Conservation (phyloP, 2,797 vertebrate species). For the Hydrolagus colliei region DNA sequence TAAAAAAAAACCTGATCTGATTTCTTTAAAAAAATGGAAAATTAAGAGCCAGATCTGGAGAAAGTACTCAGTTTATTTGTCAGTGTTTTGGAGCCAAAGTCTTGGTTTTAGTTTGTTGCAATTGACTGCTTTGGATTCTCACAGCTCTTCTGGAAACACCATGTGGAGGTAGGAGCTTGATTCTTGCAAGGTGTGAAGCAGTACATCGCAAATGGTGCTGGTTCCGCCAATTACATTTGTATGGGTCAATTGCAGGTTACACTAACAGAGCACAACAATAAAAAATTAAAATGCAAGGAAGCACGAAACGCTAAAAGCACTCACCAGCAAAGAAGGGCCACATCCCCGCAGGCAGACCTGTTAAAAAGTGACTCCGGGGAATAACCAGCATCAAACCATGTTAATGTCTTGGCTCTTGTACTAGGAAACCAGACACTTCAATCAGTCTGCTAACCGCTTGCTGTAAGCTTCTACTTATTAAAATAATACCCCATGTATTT, state of each 20-base stretch:
- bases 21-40: neutral
- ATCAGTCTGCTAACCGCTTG: neutral
- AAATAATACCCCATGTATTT: no score
- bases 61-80: neutral
- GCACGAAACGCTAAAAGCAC: conserved; percentile 51
- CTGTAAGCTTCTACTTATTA: no score
- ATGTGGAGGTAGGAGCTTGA: conserved; percentile 29
- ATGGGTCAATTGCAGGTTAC: conserved; percentile 77
- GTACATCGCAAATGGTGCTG: conserved; percentile 44
- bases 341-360: conserved; percentile 20
- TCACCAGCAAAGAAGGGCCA: conserved; percentile 19
- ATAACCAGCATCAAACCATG: conserved; percentile 3
- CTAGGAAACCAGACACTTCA: conserved; percentile 14
- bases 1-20: no score
- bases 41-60: neutral
- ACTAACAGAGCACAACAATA: conserved; percentile 74
- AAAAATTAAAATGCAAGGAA: conserved; percentile 74
- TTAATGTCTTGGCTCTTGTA: conserved; percentile 8
- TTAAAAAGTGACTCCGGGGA: conserved; percentile 25
- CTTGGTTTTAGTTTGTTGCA: neutral
- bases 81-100: no score
- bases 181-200: conserved; percentile 52
- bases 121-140: neutral
- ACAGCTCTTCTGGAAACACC: neutral
- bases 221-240: conserved; percentile 50